Percentiles rank a stretch among this genome's conserved stretches.
These are phyloP conservation scores for Anastrepha obliqua DNA, from an alignment of 1,140 invertebrate genomes.

Conservation along the genomic window DNA sequence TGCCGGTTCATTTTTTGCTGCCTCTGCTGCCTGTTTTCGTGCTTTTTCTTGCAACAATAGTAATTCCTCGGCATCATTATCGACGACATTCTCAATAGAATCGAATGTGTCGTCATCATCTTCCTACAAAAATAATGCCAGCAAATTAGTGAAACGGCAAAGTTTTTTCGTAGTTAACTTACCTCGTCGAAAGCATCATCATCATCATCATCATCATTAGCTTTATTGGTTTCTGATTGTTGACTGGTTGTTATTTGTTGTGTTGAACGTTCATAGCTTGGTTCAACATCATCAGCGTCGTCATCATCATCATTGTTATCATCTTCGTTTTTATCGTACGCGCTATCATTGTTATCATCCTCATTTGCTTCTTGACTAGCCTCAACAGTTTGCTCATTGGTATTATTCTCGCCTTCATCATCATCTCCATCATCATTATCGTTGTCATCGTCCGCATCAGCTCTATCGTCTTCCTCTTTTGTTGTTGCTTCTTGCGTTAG, in stretches of 20 bases:
- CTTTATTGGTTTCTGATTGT: slow-evolving; percentile 8
- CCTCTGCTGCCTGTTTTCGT: slow-evolving; percentile 61
- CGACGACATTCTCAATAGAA: slow-evolving; percentile 71
- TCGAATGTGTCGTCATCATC: slow-evolving; percentile 67
- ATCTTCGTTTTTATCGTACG: slow-evolving; percentile 61
- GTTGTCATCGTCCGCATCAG: slow-evolving; percentile 64
- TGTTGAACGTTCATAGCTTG: slow-evolving; percentile 21
- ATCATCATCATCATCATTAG: slow-evolving; percentile 64
- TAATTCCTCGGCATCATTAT: slow-evolving; percentile 71
- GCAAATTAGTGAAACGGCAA: not conserved
- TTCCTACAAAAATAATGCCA: not conserved
- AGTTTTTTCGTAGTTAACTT: not conserved
- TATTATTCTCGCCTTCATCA: slow-evolving; percentile 63
- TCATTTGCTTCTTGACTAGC: slow-evolving; percentile 56
- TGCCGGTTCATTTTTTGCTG: slow-evolving; percentile 60
- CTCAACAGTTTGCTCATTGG: slow-evolving; percentile 54
- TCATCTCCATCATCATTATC: slow-evolving; percentile 61
- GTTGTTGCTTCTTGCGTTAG: slow-evolving; percentile 64
- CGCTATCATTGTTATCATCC: slow-evolving; percentile 63
- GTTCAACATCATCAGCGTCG: slow-evolving; percentile 58
- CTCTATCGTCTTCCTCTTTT: slow-evolving; percentile 68
- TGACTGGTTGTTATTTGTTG: not conserved
- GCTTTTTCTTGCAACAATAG: slow-evolving; percentile 61
- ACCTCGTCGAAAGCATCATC: slow-evolving; percentile 63
- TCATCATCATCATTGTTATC: slow-evolving; percentile 62